phyloP scores from a whole-genome alignment of 2,888 invertebrate genomes.

The Acrobasis consociella region DNA sequence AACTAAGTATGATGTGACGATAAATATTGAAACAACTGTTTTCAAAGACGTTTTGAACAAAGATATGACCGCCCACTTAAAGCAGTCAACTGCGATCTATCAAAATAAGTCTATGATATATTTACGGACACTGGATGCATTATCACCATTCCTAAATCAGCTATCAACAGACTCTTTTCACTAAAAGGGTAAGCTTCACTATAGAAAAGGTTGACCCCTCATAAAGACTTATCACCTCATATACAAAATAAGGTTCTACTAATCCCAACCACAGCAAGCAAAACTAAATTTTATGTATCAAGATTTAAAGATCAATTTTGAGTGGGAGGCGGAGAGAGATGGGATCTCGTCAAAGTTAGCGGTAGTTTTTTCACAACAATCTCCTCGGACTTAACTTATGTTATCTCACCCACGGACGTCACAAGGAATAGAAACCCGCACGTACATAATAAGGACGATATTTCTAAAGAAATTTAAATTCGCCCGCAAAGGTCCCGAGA shows the following conservation, averaged over 20 bases:
- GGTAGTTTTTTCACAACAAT: conserved; percentile 82
- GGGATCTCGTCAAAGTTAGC: conserved; percentile 77
- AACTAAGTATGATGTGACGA: not conserved
- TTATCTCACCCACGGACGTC: conserved; percentile 80
- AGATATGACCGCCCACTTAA: conserved; percentile 38
- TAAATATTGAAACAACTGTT: conserved; percentile 25
- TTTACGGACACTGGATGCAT: conserved; percentile 79
- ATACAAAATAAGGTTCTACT: conserved; percentile 82
- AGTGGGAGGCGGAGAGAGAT: conserved; percentile 51
- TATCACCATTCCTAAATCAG: conserved; percentile 82
- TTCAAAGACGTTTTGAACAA: conserved; percentile 40
- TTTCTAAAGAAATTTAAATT: conserved; percentile 84
- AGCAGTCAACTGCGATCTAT: conserved; percentile 66
- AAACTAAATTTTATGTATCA: conserved; percentile 51
- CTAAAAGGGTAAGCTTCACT: conserved; percentile 81
- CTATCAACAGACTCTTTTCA: conserved; percentile 83
- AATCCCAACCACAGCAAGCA: conserved; percentile 57
- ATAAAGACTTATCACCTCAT: conserved; percentile 83
- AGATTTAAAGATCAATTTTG: conserved; percentile 61
- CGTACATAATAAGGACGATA: conserved; percentile 82
- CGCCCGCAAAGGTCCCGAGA: conserved; percentile 82
- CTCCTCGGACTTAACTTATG: conserved; percentile 82
- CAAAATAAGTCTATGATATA: conserved; percentile 81
- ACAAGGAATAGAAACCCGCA: conserved; percentile 81
- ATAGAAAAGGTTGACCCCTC: conserved; percentile 83